Evolutionary conservation across 1,140 invertebrate species (phyloP), one percentile per base, ranked within the genome.

Genomic region (Melipona quadrifasciata): DNA sequence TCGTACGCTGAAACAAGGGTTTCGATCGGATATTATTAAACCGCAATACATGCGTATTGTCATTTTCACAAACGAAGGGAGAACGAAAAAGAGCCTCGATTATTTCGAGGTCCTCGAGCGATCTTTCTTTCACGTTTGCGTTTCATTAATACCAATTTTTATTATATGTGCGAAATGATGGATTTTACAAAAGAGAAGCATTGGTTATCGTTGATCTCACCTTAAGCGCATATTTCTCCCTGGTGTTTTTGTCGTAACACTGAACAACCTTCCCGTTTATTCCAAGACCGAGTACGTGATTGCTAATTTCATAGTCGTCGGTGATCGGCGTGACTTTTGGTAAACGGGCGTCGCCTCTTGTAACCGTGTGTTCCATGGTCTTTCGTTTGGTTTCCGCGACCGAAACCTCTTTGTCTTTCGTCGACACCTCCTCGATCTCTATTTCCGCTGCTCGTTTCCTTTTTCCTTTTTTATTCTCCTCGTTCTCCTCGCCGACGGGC

Each of bases 201-300:
- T 55, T 34, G 61, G 71, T n/a, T n/a, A n/a, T 51, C 1, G 1
- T 64, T 74, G 39, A 72, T n/a, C 90, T 94, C 93, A 98, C 98
- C 96, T 99, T 99, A 24, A 99, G 95, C 11, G 98, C 98, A 94
- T 96, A 98, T 93, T 98, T 98, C 90, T 96, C 94, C 90, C 96
- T 95, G 17, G 95, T 97, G 75, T 94, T 94, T 87, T 96, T 97
- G 34, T 95, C 95, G 87, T 95, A 97, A 93, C 97, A 98, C 92
- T 97, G 96, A 16, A 97, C 96, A 58, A 98, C 98, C 96, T 99
- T 99, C 61, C 99, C 99, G 94, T 99, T 99, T 88, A 99, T 99
- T 24, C 99, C 99, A 51, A 99, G 96, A n/a, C 99, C 99, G 65
- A 99, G 96, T 21, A 99, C 99, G 76, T 97, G 98, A 91, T 97